Evolutionary conservation across 1,140 invertebrate genomes (phyloP), one percentile per base, ranked within the genome.

Genomic region (Papilio polyxenes): DNA sequence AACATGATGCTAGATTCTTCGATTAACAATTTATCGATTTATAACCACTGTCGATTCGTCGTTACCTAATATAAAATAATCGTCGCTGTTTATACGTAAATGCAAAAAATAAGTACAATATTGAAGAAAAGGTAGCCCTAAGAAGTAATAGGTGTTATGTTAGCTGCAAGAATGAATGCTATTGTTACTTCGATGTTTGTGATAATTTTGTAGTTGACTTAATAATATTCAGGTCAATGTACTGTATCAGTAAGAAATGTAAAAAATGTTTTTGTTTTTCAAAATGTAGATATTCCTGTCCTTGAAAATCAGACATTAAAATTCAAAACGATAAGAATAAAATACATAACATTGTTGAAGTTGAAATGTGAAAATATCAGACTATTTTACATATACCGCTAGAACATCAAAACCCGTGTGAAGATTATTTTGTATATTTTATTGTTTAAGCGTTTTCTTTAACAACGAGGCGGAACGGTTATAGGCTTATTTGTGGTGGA

Each of bases 391-490:
- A 40, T 72, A 72, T 37, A 0, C 11, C 31, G 31, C 31, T 72
- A 72, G 65, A 20, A 72, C 1, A 13, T 15, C 65, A 72, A 72
- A 37, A 11, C 65, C 31, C 31, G 31, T 72, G 65, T 72, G 11
- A 72, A 72, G 31, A 72, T 72, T 17, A 72, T 65, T 15, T 31
- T 59, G 20, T 78, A 59, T 20, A 56, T 56, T 23, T 79, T 62
- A 79, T 79, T 59, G 56, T 49, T 69, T 62, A 79, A 80, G 65
- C 49, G 8, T 49, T 49, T 49, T 65, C 10, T 80, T 15, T 80
- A 79, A 79, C 40, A 79, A 79, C 49, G 59, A 69, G 37, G 78
- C 78, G 78, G 56, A 80, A 80, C 78, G 31, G 51, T 23, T 56
- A 80, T 69, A 37, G 37, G 56, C 15, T 65, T 51, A 23, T 40